Conservation (phyloP, 1,140 invertebrate species). For the Heliconius nattereri region DNA sequence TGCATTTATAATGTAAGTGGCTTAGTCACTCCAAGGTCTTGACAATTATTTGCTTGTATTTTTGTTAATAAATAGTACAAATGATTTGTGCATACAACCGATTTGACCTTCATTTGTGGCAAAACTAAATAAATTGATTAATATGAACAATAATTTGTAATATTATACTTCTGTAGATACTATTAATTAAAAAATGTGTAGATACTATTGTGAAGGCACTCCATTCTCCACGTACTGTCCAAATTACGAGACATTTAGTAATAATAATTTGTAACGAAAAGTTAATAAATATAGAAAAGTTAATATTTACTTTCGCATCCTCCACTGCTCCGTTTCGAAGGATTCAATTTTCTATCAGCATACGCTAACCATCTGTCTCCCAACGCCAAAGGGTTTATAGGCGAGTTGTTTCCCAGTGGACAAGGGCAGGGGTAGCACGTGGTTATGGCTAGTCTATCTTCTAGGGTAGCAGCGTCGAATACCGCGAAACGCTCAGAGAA, state of each 20-base stretch:
- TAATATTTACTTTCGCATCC: conserved; percentile 86
- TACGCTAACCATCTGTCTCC: conserved; percentile 91
- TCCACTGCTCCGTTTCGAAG: conserved; percentile 91
- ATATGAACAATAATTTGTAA: not conserved
- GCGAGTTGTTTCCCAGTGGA: conserved; percentile 84
- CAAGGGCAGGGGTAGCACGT: conserved; percentile 93
- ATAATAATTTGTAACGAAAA: not conserved
- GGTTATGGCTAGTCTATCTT: conserved; percentile 92
- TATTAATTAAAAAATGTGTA: too few relatives aligned
- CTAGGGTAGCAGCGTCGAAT: conserved; percentile 93
- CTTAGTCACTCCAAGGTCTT: not conserved
- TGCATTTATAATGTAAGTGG: conserved; percentile 20
- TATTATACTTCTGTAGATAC: not conserved
- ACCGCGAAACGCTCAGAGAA: conserved; percentile 95
- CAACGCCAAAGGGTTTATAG: conserved; percentile 93
- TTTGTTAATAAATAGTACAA: conserved; percentile 13
- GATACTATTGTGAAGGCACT: too few relatives aligned
- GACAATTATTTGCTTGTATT: conserved; percentile 1
- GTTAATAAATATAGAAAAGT: not conserved
- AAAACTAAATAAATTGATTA: not conserved
- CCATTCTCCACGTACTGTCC: too few relatives aligned
- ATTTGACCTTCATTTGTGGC: not conserved
- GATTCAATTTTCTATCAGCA: conserved; percentile 92
- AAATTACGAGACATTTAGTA: too few relatives aligned
- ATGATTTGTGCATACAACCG: not conserved